Percentiles rank a stretch among this genome's conserved stretches.
These are phyloP conservation scores for Nettapus auritus DNA, from an alignment of 2,113 vertebrate species.

Conservation along the genomic window DNA sequence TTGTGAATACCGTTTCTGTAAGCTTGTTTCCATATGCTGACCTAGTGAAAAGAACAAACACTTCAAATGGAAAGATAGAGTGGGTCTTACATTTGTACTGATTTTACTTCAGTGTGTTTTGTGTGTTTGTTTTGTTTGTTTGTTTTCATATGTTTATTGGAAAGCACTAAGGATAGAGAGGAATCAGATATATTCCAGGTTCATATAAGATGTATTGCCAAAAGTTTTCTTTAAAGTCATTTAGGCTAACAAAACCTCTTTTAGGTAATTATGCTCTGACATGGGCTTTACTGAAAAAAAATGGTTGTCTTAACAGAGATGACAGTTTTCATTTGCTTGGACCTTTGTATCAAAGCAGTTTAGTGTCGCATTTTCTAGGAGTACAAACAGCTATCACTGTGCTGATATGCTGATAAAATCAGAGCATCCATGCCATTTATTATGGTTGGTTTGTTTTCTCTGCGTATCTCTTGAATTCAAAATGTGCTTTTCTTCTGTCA, in stretches of 20 bases:
- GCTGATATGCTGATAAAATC: neutral
- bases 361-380: neutral
- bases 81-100: neutral
- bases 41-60: neutral
- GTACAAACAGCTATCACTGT: neutral
- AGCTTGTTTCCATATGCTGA: neutral
- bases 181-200: neutral
- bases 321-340: neutral
- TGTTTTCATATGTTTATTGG: neutral
- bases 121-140: neutral
- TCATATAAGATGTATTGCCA: neutral
- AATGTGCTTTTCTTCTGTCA: neutral
- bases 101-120: neutral
- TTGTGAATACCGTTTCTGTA: neutral
- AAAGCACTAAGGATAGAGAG: neutral
- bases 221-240: neutral
- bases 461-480: neutral
- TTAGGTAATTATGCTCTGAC: neutral
- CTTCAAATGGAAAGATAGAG: neutral
- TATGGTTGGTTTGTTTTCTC: neutral
- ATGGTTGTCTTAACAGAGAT: neutral
- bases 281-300: neutral
- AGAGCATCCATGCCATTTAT: fast-evolving
- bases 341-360: neutral
- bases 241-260: neutral